Percentiles rank a stretch among this genome's conserved stretches.
phyloP scores from a whole-genome alignment of 1,140 invertebrate genomes.

The Drosophila santomea region DNA sequence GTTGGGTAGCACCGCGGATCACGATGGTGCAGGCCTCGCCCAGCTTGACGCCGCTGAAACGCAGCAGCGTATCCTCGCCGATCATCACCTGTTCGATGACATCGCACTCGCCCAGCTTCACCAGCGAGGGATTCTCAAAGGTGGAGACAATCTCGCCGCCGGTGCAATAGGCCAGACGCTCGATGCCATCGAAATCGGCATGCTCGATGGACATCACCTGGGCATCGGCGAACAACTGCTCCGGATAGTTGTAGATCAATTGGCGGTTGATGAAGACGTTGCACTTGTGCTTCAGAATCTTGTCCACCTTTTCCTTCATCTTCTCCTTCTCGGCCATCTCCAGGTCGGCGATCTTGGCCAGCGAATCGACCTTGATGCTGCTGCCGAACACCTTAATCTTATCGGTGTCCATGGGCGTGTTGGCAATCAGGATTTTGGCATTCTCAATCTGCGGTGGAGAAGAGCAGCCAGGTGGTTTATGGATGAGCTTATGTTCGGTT shows the following conservation, averaged over 20 bases:
- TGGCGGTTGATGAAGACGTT: slow-evolving; percentile 99
- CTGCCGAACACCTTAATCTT: slow-evolving; percentile 99
- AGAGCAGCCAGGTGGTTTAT: not conserved
- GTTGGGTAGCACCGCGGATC: slow-evolving; percentile 98
- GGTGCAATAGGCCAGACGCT: slow-evolving; percentile 97
- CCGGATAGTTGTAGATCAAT: slow-evolving; percentile 99
- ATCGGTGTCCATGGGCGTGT: slow-evolving; percentile 99
- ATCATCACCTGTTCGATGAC: slow-evolving; percentile 99
- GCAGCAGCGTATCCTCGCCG: slow-evolving; percentile 97
- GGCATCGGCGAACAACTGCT: slow-evolving; percentile 99
- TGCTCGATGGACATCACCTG: slow-evolving; percentile 99
- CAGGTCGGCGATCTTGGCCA: slow-evolving; percentile 99
- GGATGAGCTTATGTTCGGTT: not conserved
- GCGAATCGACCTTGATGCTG: slow-evolving; percentile 97
- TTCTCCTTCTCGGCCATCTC: slow-evolving; percentile 99
- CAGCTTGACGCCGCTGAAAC: slow-evolving; percentile 97
- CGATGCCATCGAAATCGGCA: slow-evolving; percentile 99
- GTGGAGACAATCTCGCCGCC: slow-evolving; percentile 99
- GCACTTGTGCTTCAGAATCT: slow-evolving; percentile 97
- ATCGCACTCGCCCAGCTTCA: slow-evolving; percentile 97
- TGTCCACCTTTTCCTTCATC: slow-evolving; percentile 99
- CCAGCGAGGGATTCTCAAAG: slow-evolving; percentile 96
- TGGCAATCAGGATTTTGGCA: slow-evolving; percentile 99
- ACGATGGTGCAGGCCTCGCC: slow-evolving; percentile 99
- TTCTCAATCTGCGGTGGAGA: slow-evolving; percentile 90